phyloP scores from a whole-genome alignment of 2,888 invertebrate genomes.

The Ennomos erosarius region DNA sequence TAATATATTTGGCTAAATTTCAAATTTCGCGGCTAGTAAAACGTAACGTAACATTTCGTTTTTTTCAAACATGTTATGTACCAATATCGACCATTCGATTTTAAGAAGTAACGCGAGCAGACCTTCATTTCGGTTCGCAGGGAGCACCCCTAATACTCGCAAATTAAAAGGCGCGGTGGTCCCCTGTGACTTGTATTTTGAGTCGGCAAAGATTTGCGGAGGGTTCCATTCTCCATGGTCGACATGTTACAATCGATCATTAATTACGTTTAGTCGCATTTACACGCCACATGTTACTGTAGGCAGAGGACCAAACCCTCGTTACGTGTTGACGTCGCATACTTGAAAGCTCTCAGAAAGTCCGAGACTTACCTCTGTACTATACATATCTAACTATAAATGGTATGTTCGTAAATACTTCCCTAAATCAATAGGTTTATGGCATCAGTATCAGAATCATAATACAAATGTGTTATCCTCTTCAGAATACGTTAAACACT shows the following conservation, averaged over 20 bases:
- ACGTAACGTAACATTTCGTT: no score
- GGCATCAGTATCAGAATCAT: conserved; percentile 6
- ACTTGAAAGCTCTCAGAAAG: conserved; percentile 23
- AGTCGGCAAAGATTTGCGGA: conserved; percentile 75
- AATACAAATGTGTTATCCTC: background rate
- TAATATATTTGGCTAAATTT: no score
- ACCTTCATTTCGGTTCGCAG: conserved; percentile 44
- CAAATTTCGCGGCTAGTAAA: no score
- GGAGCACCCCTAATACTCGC: conserved; percentile 76
- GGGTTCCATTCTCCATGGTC: conserved; percentile 69
- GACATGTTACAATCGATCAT: conserved; percentile 79
- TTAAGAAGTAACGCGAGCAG: conserved; percentile 34
- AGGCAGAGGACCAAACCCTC: conserved; percentile 50
- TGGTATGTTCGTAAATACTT: conserved; percentile 5
- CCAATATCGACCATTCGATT: conserved; percentile 41
- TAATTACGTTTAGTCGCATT: conserved; percentile 83
- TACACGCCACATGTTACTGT: conserved; percentile 79
- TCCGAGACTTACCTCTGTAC: conserved; percentile 12
- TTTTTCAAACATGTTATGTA: no score
- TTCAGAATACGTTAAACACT: no score
- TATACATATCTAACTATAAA: conserved; percentile 4
- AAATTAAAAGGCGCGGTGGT: conserved; percentile 82
- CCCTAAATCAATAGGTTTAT: conserved; percentile 20
- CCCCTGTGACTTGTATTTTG: conserved; percentile 73
- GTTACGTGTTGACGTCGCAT: conserved; percentile 36